Conservation (phyloP, 2,888 invertebrate species). For the Stegana nigrithorax region DNA sequence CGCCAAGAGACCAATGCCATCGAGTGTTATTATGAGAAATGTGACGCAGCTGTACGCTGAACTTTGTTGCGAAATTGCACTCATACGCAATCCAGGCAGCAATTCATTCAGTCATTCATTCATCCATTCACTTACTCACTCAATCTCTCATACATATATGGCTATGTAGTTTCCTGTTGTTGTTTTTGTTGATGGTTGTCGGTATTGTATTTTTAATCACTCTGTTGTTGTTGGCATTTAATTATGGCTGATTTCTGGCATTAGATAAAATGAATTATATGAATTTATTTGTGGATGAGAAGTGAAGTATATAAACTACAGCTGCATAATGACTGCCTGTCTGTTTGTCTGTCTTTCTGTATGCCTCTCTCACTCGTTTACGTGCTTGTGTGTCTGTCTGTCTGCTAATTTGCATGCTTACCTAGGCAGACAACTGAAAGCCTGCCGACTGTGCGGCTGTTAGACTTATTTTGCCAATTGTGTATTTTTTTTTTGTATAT, state of each 20-base stretch:
- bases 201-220: too few relatives aligned
- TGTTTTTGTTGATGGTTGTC: neutral
- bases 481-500: neutral
- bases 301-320: conserved; percentile 25
- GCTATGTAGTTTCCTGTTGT: too few relatives aligned
- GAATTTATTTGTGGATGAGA: conserved; percentile 27
- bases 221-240: conserved; percentile 30
- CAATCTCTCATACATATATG: too few relatives aligned
- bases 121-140: neutral
- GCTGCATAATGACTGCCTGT: neutral
- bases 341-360: neutral
- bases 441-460: too few relatives aligned
- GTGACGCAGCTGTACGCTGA: conserved; percentile 4
- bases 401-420: neutral
- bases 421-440: too few relatives aligned
- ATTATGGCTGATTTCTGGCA: conserved; percentile 44
- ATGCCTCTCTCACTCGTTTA: too few relatives aligned
- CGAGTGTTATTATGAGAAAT: conserved; percentile 3
- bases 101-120: neutral
- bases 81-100: neutral
- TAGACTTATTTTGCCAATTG: neutral
- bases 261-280: conserved; percentile 49
- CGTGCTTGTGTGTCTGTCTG: conserved; percentile 26
- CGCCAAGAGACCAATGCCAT: neutral
- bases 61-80: neutral